Evolutionary conservation across 1,140 invertebrate genomes (phyloP).

Genomic region (Subanguina moxae): DNA sequence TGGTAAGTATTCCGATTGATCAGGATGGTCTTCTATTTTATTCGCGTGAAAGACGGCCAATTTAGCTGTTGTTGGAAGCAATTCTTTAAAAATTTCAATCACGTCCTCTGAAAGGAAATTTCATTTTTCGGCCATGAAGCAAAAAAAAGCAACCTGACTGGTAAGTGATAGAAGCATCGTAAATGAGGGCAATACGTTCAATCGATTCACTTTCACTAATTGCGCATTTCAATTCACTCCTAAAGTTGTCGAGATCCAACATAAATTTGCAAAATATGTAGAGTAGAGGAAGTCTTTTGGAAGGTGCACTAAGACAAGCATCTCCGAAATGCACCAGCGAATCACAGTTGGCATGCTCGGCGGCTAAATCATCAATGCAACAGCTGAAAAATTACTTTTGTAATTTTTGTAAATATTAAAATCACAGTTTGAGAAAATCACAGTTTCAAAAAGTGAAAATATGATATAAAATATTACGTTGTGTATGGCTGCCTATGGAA

Average conservation of each 20-base stretch:
- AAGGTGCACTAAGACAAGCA: slow-evolving; percentile 41
- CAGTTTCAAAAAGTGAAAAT: no score
- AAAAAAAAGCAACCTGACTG: not conserved
- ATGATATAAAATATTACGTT: no score
- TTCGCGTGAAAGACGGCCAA: not conserved
- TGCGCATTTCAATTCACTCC: slow-evolving; percentile 18
- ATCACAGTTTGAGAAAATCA: no score
- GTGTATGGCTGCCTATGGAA: no score
- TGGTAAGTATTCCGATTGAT: not conserved
- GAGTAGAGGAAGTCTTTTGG: slow-evolving; percentile 37
- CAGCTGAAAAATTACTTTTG: slow-evolving; percentile 42
- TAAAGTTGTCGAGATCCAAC: slow-evolving; percentile 31
- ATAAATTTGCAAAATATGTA: slow-evolving; percentile 40
- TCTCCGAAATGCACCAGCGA: slow-evolving; percentile 49
- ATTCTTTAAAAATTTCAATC: not conserved
- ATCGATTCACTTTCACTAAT: slow-evolving; percentile 2
- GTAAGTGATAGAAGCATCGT: not conserved
- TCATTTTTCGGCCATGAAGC: not conserved
- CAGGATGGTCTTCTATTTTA: not conserved
- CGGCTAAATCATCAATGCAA: slow-evolving; percentile 49
- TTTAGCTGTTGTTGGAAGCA: not conserved
- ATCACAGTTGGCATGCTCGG: slow-evolving; percentile 48
- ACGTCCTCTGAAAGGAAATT: not conserved
- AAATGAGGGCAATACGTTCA: slow-evolving; percentile 1
- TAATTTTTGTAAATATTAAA: no score